These are phyloP conservation scores for Pleuronectes platessa DNA, from an alignment of 2,113 vertebrate genomes.

Conservation along the genomic window DNA sequence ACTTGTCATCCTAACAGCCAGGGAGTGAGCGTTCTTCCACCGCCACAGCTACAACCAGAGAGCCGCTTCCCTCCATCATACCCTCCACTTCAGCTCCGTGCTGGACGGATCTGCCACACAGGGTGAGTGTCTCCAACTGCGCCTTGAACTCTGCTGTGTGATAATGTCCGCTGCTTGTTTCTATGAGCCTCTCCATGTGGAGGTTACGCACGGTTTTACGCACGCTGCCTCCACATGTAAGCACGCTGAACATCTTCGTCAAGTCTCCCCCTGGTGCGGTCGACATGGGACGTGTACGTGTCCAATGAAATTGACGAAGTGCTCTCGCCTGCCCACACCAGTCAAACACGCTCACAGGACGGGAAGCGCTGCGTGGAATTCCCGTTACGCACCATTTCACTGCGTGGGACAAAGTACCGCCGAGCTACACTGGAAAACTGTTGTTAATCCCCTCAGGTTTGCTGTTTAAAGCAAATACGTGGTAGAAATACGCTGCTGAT, in stretches of 20 bases:
- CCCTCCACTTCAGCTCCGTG: conserved; percentile 67
- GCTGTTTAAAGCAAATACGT: neutral
- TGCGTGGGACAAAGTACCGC: neutral
- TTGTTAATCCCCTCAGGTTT: neutral
- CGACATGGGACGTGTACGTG: neutral
- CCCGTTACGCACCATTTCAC: conserved; percentile 39
- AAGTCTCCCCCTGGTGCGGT: neutral
- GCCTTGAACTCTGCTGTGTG: conserved; percentile 31
- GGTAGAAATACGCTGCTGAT: no score
- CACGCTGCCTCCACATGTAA: neutral
- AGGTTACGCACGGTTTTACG: neutral
- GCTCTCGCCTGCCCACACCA: neutral
- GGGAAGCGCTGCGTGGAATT: conserved; percentile 42
- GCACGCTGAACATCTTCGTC: no score
- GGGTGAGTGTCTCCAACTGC: conserved; percentile 73
- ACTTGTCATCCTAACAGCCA: neutral
- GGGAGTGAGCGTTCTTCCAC: neutral
- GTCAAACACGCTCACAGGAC: neutral
- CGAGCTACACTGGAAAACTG: neutral
- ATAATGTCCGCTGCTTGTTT: neutral
- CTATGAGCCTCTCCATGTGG: neutral
- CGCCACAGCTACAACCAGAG: neutral
- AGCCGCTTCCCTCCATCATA: conserved; percentile 17
- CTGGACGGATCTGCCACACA: conserved; percentile 74
- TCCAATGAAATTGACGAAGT: neutral